These are phyloP conservation scores for Sinotaia quadrata DNA, from an alignment of 2,888 invertebrate species.

Conservation along the genomic window DNA sequence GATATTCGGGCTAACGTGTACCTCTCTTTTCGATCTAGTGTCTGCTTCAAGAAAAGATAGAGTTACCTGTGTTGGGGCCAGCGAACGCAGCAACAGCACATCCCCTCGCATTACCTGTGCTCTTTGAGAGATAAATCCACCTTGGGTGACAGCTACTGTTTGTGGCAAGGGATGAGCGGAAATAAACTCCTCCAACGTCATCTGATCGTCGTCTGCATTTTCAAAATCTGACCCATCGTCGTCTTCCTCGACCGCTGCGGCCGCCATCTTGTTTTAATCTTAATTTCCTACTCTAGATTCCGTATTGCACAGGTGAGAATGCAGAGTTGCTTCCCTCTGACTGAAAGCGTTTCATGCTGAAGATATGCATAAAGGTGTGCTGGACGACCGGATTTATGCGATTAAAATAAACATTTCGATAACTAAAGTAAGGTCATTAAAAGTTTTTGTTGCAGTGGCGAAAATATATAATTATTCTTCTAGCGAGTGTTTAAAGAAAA, in stretches of 20 bases:
- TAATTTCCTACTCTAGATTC: not conserved
- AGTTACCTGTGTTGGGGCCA: constrained; percentile 47
- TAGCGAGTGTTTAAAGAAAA: too few relatives aligned
- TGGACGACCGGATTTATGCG: too few relatives aligned
- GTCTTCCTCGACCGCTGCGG: not conserved
- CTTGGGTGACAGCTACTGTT: constrained; percentile 51
- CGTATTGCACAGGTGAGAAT: not conserved
- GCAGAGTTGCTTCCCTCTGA: constrained; percentile 19
- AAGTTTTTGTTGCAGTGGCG: too few relatives aligned
- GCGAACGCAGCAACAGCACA: constrained; percentile 50
- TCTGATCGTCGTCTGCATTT: constrained; percentile 15
- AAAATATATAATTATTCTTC: too few relatives aligned
- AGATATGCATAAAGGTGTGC: too few relatives aligned
- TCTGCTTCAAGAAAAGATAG: constrained; percentile 50
- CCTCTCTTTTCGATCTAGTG: constrained; percentile 43
- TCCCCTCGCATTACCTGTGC: constrained; percentile 47
- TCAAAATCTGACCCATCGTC: not conserved
- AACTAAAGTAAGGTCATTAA: too few relatives aligned
- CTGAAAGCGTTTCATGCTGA: too few relatives aligned
- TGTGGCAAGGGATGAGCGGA: constrained; percentile 49
- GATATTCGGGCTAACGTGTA: constrained; percentile 50
- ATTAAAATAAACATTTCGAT: too few relatives aligned
- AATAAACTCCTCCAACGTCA: constrained; percentile 41
- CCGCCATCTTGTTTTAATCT: constrained; percentile 20
- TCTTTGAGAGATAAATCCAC: constrained; percentile 41